These are phyloP conservation scores for Jacana jacana DNA, from an alignment of 2,113 vertebrate species.

Conservation along the genomic window DNA sequence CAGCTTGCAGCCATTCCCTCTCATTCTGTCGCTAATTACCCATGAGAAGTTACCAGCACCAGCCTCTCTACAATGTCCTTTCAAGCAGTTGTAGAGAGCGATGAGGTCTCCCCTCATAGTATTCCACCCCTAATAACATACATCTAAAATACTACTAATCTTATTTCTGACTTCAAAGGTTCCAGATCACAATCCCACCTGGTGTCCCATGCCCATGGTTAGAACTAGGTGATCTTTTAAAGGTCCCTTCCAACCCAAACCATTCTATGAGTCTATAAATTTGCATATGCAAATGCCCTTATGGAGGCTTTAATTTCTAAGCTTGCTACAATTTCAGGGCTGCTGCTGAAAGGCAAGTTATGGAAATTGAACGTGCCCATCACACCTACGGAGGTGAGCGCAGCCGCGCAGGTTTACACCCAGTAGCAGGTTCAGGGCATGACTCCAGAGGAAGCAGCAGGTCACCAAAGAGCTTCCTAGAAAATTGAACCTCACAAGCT, in stretches of 20 bases:
- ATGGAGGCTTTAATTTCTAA: not conserved
- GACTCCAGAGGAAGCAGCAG: not conserved
- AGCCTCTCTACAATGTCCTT: too few species aligned
- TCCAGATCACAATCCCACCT: not conserved
- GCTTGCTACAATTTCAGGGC: not conserved
- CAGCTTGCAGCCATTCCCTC: too few species aligned
- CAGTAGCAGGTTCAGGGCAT: too few species aligned
- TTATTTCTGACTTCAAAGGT: not conserved
- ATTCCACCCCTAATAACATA: not conserved
- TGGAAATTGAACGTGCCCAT: not conserved
- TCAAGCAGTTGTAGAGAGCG: too few species aligned
- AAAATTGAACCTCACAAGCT: not conserved
- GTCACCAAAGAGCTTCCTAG: not conserved
- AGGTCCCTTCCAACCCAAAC: not conserved
- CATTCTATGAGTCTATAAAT: not conserved
- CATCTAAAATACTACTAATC: not conserved
- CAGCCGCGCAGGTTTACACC: not conserved
- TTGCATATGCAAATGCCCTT: not conserved
- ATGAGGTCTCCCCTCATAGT: too few species aligned
- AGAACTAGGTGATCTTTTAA: not conserved
- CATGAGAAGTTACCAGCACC: too few species aligned
- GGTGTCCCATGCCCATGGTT: not conserved
- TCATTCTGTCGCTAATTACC: too few species aligned
- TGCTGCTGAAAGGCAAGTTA: not conserved
- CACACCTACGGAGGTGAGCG: fast-evolving